Evolutionary conservation across 2,113 vertebrate genomes (phyloP).

Genomic region (Orcinus orca): DNA sequence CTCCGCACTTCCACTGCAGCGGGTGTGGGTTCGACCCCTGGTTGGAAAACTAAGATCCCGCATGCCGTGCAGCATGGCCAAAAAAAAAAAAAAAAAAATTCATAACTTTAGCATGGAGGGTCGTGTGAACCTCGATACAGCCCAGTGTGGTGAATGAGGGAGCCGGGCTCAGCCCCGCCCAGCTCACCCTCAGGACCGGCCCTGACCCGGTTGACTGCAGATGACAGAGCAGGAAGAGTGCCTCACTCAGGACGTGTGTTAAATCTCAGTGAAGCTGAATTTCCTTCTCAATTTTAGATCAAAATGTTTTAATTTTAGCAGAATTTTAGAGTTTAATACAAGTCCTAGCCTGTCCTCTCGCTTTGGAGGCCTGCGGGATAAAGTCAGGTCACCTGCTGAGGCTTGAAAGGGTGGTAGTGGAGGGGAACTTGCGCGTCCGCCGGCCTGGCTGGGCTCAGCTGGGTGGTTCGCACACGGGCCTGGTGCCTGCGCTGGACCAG

Average conservation of each 20-base stretch:
- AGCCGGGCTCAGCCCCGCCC: too few relatives aligned
- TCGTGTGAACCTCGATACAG: neutral
- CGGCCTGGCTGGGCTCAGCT: neutral
- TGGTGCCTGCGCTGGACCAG: rapidly evolving
- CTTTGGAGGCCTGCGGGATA: neutral
- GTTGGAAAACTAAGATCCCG: too few relatives aligned
- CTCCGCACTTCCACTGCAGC: too few relatives aligned
- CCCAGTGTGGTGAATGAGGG: neutral
- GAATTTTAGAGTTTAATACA: neutral
- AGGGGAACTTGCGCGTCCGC: neutral
- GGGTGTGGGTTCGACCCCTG: too few relatives aligned
- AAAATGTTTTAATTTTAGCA: neutral
- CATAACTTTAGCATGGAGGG: neutral
- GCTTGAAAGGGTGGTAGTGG: neutral
- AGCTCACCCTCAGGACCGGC: neutral
- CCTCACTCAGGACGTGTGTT: neutral
- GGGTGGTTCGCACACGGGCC: neutral
- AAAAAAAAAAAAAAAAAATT: neutral
- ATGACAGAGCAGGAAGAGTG: neutral
- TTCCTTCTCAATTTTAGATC: neutral
- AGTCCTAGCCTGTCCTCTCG: neutral
- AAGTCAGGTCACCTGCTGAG: neutral
- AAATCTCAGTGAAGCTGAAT: neutral
- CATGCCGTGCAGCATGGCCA: too few relatives aligned
- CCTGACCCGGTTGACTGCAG: neutral